These are phyloP conservation scores for Pipa parva DNA, from an alignment of 2,113 vertebrate species.

Conservation along the genomic window DNA sequence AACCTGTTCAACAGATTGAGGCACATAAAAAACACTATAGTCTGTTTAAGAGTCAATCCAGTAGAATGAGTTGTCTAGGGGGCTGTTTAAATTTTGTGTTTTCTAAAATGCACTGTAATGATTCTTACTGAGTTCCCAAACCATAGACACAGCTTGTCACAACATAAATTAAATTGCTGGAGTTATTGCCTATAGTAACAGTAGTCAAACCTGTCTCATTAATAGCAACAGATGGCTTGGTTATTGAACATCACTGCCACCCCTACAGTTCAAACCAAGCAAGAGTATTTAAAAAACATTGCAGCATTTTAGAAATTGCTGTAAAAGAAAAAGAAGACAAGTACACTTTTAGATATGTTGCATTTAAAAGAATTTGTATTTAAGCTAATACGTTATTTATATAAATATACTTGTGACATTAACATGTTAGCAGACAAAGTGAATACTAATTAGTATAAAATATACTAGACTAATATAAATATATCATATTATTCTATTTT, in stretches of 20 bases:
- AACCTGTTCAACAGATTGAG: constrained; percentile 31
- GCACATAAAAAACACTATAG: constrained; percentile 17
- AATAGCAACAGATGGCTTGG: constrained; percentile 20
- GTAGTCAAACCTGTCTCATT: constrained; percentile 26
- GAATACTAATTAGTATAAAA: too few relatives aligned
- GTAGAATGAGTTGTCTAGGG: constrained; percentile 15
- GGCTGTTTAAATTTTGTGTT: background rate
- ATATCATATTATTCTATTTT: too few relatives aligned
- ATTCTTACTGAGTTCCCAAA: constrained; percentile 15
- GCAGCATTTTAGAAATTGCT: background rate
- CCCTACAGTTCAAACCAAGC: constrained; percentile 13
- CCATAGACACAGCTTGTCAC: constrained; percentile 15
- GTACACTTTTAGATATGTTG: too few relatives aligned
- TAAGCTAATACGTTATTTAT: too few relatives aligned
- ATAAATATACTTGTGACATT: too few relatives aligned
- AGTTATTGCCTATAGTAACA: constrained; percentile 10
- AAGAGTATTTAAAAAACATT: background rate
- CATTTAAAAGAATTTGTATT: too few relatives aligned
- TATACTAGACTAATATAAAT: too few relatives aligned
- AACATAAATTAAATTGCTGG: constrained; percentile 4
- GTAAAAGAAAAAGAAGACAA: too few relatives aligned
- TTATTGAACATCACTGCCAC: background rate
- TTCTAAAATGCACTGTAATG: constrained; percentile 13
- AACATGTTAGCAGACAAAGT: too few relatives aligned
- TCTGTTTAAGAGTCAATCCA: constrained; percentile 14